A percentile compares a stretch with the other conserved stretches of the same genome.
Conservation (phyloP, 2,888 invertebrate genomes). For the Myathropa florea region DNA sequence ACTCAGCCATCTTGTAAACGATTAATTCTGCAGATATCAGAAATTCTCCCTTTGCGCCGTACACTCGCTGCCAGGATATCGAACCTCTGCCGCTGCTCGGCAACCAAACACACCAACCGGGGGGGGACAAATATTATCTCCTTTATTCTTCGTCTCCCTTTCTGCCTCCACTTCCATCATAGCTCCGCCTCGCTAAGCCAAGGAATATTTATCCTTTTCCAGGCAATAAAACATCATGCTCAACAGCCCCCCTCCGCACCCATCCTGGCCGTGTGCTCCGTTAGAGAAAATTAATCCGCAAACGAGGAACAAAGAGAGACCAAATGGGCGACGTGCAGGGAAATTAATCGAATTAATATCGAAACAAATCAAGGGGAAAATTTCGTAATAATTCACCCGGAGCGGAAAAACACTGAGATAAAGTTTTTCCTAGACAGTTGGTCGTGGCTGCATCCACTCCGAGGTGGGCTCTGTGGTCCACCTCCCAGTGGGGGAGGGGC, state of each 20-base stretch:
- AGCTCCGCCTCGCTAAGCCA: slow-evolving; percentile 44
- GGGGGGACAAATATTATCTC: slow-evolving; percentile 54
- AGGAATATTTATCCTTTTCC: slow-evolving; percentile 67
- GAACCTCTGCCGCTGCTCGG: not conserved
- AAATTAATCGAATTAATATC: slow-evolving; percentile 71
- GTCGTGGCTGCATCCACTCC: not conserved
- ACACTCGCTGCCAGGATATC: slow-evolving; percentile 41
- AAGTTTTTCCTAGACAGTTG: slow-evolving; percentile 31
- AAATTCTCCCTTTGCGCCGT: slow-evolving; percentile 19
- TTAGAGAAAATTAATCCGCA: slow-evolving; percentile 61
- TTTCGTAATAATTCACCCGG: slow-evolving; percentile 65
- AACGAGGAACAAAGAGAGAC: slow-evolving; percentile 20
- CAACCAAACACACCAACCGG: not conserved
- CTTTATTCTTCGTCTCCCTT: not conserved
- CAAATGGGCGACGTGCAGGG: slow-evolving; percentile 7
- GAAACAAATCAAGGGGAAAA: slow-evolving; percentile 71
- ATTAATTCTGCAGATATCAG: slow-evolving; percentile 67
- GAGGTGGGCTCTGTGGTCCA: not conserved
- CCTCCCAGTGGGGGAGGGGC: not conserved
- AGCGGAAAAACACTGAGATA: slow-evolving; percentile 53
- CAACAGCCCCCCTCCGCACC: slow-evolving; percentile 20
- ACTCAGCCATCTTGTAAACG: slow-evolving; percentile 31
- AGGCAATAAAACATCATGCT: slow-evolving; percentile 66
- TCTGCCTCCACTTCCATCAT: slow-evolving; percentile 17
- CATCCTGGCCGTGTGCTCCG: not conserved